phyloP scores from a whole-genome alignment of 2,113 vertebrate species.

The Syngnathus scovelli region DNA sequence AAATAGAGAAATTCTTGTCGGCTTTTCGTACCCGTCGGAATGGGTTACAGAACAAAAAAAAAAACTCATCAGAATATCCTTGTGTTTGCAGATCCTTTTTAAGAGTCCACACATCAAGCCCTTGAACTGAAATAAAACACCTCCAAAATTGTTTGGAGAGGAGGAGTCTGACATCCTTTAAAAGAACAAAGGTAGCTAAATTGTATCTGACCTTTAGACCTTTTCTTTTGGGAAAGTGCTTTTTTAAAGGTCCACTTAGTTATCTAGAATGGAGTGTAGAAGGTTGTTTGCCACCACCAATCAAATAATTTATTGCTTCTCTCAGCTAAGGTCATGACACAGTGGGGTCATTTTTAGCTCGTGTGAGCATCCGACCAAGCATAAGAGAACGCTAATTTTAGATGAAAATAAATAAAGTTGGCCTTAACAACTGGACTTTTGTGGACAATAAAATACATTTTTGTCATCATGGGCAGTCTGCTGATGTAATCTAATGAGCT shows the following conservation, averaged over 20 bases:
- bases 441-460: neutral
- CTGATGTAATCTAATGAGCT: neutral
- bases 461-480: neutral
- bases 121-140: constrained; percentile 31
- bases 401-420: neutral
- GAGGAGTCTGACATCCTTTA: constrained; percentile 37
- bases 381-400: neutral
- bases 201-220: neutral
- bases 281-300: neutral
- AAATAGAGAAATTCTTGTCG: neutral
- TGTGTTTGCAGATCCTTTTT: constrained; percentile 24
- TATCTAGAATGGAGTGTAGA: neutral
- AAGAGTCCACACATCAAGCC: neutral
- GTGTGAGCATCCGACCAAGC: neutral
- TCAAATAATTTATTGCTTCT: neutral
- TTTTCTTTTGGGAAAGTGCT: neutral
- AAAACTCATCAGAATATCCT: constrained; percentile 29
- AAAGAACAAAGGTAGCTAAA: constrained; percentile 6
- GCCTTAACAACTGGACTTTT: neutral
- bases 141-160: constrained; percentile 13
- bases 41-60: neutral
- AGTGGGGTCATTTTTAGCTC: neutral
- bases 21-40: neutral
- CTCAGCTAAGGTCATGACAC: neutral
- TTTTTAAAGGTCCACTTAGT: neutral